phyloP scores from a whole-genome alignment of 2,888 invertebrate genomes.

The Campoplex nolae region DNA sequence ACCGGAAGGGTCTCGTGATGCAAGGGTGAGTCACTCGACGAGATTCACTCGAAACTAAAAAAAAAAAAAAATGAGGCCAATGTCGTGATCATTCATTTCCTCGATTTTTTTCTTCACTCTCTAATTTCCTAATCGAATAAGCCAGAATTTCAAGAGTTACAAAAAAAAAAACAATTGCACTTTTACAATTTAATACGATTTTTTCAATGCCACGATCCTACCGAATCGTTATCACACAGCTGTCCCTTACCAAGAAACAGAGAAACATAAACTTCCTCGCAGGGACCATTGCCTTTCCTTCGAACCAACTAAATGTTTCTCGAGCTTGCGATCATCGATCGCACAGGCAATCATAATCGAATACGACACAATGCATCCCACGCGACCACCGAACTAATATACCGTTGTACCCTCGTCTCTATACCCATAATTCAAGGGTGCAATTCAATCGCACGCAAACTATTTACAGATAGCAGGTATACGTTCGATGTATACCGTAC shows the following conservation, averaged over 20 bases:
- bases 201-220: too few relatives aligned
- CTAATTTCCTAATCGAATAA: neutral
- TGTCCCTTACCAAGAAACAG: neutral
- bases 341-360: constrained; percentile 16
- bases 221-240: neutral
- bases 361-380: constrained; percentile 25
- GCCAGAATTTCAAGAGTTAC: neutral
- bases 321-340: constrained; percentile 25
- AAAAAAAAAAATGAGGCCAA: constrained; percentile 37
- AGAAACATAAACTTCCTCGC: neutral
- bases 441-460: constrained; percentile 21
- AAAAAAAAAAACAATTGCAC: neutral
- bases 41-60: constrained; percentile 17
- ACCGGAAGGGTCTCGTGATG: constrained; percentile 24
- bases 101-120: neutral
- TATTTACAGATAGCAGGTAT: neutral
- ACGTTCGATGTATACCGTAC: neutral
- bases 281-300: neutral
- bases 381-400: neutral
- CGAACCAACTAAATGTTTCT: neutral
- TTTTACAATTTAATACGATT: too few relatives aligned
- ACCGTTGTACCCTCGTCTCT: neutral
- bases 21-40: constrained; percentile 38
- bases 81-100: constrained; percentile 17
- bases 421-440: neutral